A percentile compares a stretch with the other conserved stretches of the same genome.
These are phyloP conservation scores for Drosophila ogumai DNA, from an alignment of 1,140 invertebrate species.

Conservation along the genomic window DNA sequence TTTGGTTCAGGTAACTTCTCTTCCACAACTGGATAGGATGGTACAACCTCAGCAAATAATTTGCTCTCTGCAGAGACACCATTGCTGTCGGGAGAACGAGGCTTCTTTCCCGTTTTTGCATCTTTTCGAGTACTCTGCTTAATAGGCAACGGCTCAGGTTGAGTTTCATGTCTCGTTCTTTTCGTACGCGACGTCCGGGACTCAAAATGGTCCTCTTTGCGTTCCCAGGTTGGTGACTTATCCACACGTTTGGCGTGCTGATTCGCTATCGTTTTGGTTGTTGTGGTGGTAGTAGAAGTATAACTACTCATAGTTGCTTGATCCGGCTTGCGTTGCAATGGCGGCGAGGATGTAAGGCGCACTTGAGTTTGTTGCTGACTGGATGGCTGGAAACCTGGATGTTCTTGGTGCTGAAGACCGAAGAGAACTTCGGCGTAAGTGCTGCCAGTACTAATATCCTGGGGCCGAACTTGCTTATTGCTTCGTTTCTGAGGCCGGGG, in stretches of 20 bases:
- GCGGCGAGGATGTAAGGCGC: constrained; percentile 71
- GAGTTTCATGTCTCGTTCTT: constrained; percentile 58
- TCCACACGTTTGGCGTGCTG: constrained; percentile 44
- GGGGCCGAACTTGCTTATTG: constrained; percentile 36
- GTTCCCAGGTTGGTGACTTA: constrained; percentile 80
- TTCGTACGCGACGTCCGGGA: constrained; percentile 53
- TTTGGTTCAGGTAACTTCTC: constrained; percentile 64
- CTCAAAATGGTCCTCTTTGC: constrained; percentile 56
- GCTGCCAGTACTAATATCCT: constrained; percentile 68
- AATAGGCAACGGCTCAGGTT: constrained; percentile 67
- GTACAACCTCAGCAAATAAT: constrained; percentile 3
- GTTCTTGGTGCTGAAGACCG: constrained; percentile 70
- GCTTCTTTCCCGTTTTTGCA: constrained; percentile 46
- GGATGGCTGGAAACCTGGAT: constrained; percentile 86
- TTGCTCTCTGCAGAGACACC: constrained; percentile 14
- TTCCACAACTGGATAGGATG: constrained; percentile 14
- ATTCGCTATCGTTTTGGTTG: constrained; percentile 37
- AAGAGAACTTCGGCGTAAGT: constrained; percentile 83
- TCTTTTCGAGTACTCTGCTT: constrained; percentile 67
- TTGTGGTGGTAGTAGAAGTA: constrained; percentile 50
- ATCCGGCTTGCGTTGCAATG: constrained; percentile 51
- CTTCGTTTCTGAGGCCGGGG: constrained; percentile 49
- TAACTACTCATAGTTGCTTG: constrained; percentile 23
- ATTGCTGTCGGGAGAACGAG: constrained; percentile 59
- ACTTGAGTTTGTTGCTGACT: constrained; percentile 84